A percentile compares a stretch with the other conserved stretches of the same genome.
These are phyloP conservation scores for Fregetta grallaria DNA, from an alignment of 2,113 vertebrate genomes.

Conservation along the genomic window DNA sequence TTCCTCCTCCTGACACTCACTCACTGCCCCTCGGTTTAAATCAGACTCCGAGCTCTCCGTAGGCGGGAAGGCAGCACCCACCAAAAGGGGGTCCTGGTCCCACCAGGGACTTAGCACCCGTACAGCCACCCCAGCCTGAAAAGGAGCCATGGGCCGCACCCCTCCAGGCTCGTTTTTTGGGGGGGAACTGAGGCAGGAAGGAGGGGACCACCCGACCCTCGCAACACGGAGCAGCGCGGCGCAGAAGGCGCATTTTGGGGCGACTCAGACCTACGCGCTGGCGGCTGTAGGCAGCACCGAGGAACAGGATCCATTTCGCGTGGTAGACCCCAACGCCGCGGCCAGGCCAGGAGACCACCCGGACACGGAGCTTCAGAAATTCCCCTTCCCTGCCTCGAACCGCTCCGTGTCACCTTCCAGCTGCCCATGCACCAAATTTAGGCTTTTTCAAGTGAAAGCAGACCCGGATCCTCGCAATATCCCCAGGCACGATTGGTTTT, in stretches of 20 bases:
- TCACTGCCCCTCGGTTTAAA: neutral
- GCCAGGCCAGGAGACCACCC: neutral
- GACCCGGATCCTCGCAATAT: rapidly evolving
- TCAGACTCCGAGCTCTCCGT: neutral
- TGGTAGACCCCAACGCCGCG: rapidly evolving
- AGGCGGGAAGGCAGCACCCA: neutral
- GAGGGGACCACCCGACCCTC: rapidly evolving
- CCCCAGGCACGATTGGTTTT: neutral
- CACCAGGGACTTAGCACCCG: neutral
- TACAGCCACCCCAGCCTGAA: neutral
- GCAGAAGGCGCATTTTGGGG: neutral
- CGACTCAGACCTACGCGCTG: rapidly evolving
- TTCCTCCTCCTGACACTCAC: neutral
- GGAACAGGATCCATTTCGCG: neutral
- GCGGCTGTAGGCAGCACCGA: rapidly evolving
- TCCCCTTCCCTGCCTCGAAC: neutral
- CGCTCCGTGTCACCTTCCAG: rapidly evolving
- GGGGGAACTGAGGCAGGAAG: neutral
- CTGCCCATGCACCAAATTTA: neutral
- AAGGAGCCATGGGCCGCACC: neutral
- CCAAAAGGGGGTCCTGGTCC: neutral
- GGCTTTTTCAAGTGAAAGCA: neutral
- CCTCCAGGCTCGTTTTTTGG: neutral
- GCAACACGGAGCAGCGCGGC: rapidly evolving
- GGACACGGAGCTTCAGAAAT: neutral